Evolutionary conservation across 2,797 vertebrate species (phyloP).

Genomic region (Lerista edwardsae): DNA sequence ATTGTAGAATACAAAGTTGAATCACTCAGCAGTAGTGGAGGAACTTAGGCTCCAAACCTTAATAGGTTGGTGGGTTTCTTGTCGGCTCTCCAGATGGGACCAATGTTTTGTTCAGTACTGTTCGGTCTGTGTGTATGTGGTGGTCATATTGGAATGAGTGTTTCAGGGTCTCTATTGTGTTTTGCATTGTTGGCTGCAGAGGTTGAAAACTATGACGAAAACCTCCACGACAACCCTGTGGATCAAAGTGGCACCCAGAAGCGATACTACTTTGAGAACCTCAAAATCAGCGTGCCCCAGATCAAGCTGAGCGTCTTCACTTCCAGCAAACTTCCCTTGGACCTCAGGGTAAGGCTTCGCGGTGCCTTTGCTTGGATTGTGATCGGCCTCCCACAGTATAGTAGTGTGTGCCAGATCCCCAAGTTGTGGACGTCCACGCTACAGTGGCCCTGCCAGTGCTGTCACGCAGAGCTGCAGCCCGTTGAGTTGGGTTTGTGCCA

Average conservation of each 20-base stretch:
- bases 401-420: no score
- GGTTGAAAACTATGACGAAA: constrained; percentile 93
- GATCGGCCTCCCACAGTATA: no score
- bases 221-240: constrained; percentile 86
- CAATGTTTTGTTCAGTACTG: accelerated
- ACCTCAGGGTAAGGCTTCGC: constrained; percentile 87
- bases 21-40: constrained; percentile 34
- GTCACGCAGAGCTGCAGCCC: no score
- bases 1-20: not conserved
- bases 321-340: constrained; percentile 91
- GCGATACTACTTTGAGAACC: constrained; percentile 96
- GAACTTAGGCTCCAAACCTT: not conserved
- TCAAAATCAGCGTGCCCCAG: constrained; percentile 96
- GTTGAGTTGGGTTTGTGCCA: no score
- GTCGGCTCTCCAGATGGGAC: not conserved
- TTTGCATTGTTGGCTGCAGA: constrained; percentile 76
- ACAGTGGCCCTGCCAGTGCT: no score
- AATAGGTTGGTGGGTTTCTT: not conserved
- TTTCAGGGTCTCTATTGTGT: not conserved
- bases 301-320: constrained; percentile 96
- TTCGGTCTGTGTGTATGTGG: not conserved
- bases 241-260: constrained; percentile 82
- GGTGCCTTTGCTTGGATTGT: not conserved
- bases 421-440: not conserved
- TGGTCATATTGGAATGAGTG: no score